phyloP scores from a whole-genome alignment of 2,113 vertebrate species.

The Ameiurus melas region DNA sequence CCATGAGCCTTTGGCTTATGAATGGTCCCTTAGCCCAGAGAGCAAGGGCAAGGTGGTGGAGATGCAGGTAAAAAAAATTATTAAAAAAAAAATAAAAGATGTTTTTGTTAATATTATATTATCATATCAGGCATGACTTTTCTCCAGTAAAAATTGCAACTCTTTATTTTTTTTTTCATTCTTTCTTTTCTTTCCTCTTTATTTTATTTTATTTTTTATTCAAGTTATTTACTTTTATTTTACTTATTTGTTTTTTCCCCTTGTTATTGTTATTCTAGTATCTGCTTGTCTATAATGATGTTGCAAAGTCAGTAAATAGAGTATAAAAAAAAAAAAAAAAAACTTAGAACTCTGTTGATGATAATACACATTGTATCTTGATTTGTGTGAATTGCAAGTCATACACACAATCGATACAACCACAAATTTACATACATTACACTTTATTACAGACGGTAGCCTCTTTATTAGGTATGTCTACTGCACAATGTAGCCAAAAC shows the following conservation, averaged over 20 bases:
- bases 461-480: neutral
- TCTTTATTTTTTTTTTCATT: too few relatives aligned
- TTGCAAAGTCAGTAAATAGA: too few relatives aligned
- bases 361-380: neutral
- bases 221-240: too few relatives aligned
- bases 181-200: too few relatives aligned
- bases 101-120: neutral
- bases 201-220: too few relatives aligned
- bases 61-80: constrained; percentile 85
- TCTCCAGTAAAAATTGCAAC: neutral
- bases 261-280: too few relatives aligned
- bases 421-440: neutral
- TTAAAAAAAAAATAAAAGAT: constrained; percentile 45
- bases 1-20: constrained; percentile 88
- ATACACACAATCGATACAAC: neutral
- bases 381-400: neutral
- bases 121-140: neutral
- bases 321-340: too few relatives aligned
- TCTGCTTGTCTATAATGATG: too few relatives aligned
- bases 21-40: constrained; percentile 93
- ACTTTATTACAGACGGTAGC: neutral
- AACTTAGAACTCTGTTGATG: too few relatives aligned
- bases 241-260: too few relatives aligned
- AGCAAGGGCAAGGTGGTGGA: constrained; percentile 98
- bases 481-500: neutral